phyloP scores from a whole-genome alignment of 2,113 vertebrate species.

The Passer montanus region DNA sequence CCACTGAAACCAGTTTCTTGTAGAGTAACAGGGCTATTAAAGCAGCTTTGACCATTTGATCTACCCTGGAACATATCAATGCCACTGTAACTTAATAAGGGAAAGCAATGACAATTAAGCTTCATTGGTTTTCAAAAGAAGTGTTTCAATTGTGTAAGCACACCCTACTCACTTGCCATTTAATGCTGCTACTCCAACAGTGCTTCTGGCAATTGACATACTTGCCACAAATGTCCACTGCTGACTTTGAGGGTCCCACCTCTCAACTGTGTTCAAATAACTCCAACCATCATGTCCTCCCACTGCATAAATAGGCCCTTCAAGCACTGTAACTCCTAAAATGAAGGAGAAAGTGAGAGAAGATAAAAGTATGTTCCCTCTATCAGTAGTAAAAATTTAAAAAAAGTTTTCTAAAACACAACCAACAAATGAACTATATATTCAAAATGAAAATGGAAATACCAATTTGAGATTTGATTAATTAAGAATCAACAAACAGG shows the following conservation, averaged over 20 bases:
- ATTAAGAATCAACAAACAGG: background rate
- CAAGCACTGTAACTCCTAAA: slow-evolving; percentile 81
- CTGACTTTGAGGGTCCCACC: slow-evolving; percentile 82
- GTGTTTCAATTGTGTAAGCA: background rate
- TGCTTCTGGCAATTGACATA: slow-evolving; percentile 83
- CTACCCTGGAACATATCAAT: background rate
- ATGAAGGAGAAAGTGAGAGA: slow-evolving; percentile 7
- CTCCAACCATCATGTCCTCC: slow-evolving; percentile 85
- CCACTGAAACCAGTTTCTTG: background rate
- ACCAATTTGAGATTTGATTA: background rate
- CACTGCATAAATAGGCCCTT: slow-evolving; percentile 84
- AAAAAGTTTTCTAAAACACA: background rate
- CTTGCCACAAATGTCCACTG: slow-evolving; percentile 84
- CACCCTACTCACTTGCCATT: slow-evolving; percentile 83
- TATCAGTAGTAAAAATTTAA: background rate
- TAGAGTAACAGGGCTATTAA: background rate
- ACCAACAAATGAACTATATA: background rate
- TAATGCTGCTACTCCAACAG: slow-evolving; percentile 81
- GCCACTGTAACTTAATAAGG: background rate
- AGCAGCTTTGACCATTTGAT: background rate
- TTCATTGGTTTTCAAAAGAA: background rate
- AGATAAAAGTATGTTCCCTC: background rate
- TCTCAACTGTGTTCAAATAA: slow-evolving; percentile 82
- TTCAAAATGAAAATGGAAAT: background rate
- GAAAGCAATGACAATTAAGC: background rate